Base-by-base conservation (phyloP, 2,888 invertebrate genomes). In the Sisyra nigra region DNA sequence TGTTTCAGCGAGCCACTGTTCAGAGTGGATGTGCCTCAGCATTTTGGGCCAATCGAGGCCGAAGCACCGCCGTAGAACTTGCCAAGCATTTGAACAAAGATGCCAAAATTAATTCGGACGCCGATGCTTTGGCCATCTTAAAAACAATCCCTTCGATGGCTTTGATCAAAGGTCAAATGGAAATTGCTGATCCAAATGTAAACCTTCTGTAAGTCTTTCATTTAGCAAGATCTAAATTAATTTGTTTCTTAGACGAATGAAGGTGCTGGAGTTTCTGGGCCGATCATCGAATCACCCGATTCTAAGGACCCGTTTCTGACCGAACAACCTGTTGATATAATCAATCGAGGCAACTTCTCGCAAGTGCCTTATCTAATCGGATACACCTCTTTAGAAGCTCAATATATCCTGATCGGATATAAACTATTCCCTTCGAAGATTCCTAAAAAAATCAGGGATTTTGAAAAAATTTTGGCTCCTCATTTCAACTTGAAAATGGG, bases 331-430 rank as follows among this genome's bases (percentile, higher is more conserved):
- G 11, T 19, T 13, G 19, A 42, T 10, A 35, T 42, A 7, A 42
- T 42, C 13, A 14, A 36, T 2, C 24, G 30, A 11, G 24, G 24
- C 10, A 29, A n/a, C 11, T 42, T 35, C 17, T 24, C 14, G 10
- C 14, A 34, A 9, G 10, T 42, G 9, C 42, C 42, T 2, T 36
- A 30, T 9, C 15, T 42, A 13, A 29, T 15, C n/a, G 42, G 42
- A 14, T 42, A 36, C 14, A 42, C 13, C 8, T 11, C 19, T n/a
- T n/a, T 13, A 6, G 42, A 42, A 29, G 11, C 10, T 10, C 9
- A 35, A 14, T 13, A 24, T 9, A 9, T 24, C 2, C 24, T 35
- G 29, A 15, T 18, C 17, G n/a, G 6, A 3, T 34, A 24, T 10
- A 11, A 34, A 11, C 11, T 30, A 13, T 24, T 17, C 13, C 24